Percentiles rank a stretch among this genome's conserved stretches.
These are phyloP conservation scores for Drosophila meridiana DNA, from an alignment of 2,888 invertebrate genomes.

Conservation along the genomic window DNA sequence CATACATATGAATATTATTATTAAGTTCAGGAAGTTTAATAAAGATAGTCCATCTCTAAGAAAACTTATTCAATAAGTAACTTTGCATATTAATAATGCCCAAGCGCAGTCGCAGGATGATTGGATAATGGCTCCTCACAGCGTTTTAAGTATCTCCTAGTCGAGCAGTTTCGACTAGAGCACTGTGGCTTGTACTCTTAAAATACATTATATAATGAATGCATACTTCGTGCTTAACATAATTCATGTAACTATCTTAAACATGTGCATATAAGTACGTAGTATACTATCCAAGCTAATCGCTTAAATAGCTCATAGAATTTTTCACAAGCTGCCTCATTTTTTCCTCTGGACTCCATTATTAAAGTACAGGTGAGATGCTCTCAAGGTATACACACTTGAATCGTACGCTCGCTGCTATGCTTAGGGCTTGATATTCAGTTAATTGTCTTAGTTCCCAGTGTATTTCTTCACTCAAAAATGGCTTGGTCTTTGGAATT, in stretches of 20 bases:
- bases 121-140: too few species aligned
- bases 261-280: neutral
- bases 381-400: conserved; percentile 5
- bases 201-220: conserved; percentile 1
- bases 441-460: conserved; percentile 4
- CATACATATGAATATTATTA: too few species aligned
- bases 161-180: too few species aligned
- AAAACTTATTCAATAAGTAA: too few species aligned
- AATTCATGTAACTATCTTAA: neutral
- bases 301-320: neutral
- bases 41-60: too few species aligned
- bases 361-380: neutral
- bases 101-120: too few species aligned
- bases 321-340: neutral
- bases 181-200: too few species aligned
- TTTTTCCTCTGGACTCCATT: neutral
- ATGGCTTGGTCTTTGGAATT: neutral
- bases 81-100: too few species aligned
- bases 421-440: neutral
- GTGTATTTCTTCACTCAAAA: neutral
- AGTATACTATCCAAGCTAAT: neutral
- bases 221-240: neutral
- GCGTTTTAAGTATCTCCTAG: too few species aligned
- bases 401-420: neutral
- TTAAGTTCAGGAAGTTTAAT: too few species aligned